Base-by-base conservation (phyloP, 2,888 invertebrate genomes). In the Acronicta alni region DNA sequence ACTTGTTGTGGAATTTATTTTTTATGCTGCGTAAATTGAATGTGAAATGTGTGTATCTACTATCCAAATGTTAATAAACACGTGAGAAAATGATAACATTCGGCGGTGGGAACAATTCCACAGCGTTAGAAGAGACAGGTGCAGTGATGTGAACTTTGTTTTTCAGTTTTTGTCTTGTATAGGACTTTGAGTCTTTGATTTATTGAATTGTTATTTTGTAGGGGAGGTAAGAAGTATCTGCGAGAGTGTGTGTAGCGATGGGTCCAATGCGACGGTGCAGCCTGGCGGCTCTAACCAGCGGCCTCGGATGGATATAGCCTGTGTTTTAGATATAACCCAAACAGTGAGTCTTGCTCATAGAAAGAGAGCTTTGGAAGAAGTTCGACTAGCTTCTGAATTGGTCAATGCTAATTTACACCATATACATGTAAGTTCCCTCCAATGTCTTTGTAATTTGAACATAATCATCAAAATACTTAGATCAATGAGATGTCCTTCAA, bases 221-320 rank as follows among this genome's bases (percentile, higher is more conserved):
- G 94, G 93, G 65, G 94, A 94, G 88, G 93, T 91, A 67, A 90
- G 93, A 80, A 94, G 94, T 82, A 92, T 94, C 79, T 94, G 94
- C 81, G 94, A 94, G 77, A 94, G 94, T 85, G 85, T 94, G 51
- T 93, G 94, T 79, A 94, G 94, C 69, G 94, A 94, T 92, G 94
- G 94, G 12, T 94, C 94, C n/a, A 92, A 86, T 70, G 92, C 94
- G 38, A 94, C 94, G 7, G 91, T 94, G 35, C 94, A 94, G 75
- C 83, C 92, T 16, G 89, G 90, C 46, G 86, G 81, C 30, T 77
- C 87, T 1, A 92, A 89, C 73, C 90, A 89, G 65, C 85, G 96
- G 73, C 96, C 96, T 20, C 95, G 96, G 76, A 98, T 98, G 97
- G 98, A 98, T 88, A 97, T 98, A 66, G 98, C 97, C 51, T 98